These are phyloP conservation scores for Microcebus ravelobensis DNA, from an alignment of 2,113 vertebrate genomes.

Conservation along the genomic window DNA sequence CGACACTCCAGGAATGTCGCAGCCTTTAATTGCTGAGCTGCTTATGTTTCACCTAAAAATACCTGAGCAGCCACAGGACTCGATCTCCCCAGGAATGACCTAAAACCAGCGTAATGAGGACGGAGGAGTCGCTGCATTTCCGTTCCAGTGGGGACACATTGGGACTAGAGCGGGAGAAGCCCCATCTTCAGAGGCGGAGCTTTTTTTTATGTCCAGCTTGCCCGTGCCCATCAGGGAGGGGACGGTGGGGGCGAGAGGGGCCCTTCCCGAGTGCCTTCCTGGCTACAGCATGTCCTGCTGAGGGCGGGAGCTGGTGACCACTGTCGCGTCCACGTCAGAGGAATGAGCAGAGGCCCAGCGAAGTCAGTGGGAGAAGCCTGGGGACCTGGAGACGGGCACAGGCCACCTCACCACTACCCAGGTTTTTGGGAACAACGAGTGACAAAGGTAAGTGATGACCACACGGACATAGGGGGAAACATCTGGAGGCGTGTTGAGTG, in stretches of 20 bases:
- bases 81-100: conserved; percentile 41
- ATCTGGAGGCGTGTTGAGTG: background rate
- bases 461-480: background rate
- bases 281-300: background rate
- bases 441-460: background rate
- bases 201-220: background rate
- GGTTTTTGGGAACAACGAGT: background rate
- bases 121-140: background rate
- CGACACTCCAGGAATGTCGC: conserved; percentile 88
- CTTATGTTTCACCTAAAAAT: conserved; percentile 50
- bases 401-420: background rate
- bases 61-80: background rate
- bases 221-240: background rate
- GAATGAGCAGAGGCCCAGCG: background rate
- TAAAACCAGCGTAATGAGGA: background rate
- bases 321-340: too few species aligned
- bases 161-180: background rate
- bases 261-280: background rate
- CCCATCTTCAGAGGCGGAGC: background rate
- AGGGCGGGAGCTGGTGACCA: background rate
- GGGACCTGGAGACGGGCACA: background rate
- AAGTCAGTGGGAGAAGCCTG: fast-evolving
- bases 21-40: background rate
- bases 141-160: background rate
- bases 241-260: fast-evolving